Conservation (phyloP, 2,797 vertebrate species). For the Euphonia xanthogaster region DNA sequence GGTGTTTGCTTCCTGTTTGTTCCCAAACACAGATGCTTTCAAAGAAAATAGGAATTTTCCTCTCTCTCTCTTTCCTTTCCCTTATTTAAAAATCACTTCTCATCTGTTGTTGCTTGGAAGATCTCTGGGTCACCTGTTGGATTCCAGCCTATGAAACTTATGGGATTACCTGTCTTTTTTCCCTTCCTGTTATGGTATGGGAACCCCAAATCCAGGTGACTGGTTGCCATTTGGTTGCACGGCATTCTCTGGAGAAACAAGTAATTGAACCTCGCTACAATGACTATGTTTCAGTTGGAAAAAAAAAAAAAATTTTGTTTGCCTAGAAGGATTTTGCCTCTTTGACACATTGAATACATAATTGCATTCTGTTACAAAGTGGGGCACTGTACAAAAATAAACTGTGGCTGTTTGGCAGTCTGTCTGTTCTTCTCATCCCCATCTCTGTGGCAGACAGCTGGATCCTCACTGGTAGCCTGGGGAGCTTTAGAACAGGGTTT, state of each 20-base stretch:
- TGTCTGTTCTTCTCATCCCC: not conserved
- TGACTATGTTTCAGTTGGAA: not conserved
- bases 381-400: not conserved
- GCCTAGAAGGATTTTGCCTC: not conserved
- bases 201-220: not conserved
- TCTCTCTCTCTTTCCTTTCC: not conserved
- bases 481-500: not conserved
- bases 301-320: not conserved
- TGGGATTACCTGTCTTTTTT: not conserved
- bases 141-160: not conserved
- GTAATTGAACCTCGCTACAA: not conserved
- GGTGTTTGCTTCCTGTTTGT: not conserved
- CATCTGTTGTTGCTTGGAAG: not conserved
- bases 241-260: not conserved
- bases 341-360: not conserved
- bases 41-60: not conserved
- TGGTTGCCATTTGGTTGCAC: not conserved
- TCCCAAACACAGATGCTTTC: not conserved
- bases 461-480: not conserved
- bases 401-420: accelerated
- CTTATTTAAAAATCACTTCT: not conserved
- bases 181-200: not conserved
- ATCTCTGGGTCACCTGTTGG: not conserved
- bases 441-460: not conserved
- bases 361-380: not conserved